A percentile compares a stretch with the other conserved stretches of the same genome.
These are phyloP conservation scores for Hystrix cristata DNA, from an alignment of 2,113 vertebrate species.

Conservation along the genomic window DNA sequence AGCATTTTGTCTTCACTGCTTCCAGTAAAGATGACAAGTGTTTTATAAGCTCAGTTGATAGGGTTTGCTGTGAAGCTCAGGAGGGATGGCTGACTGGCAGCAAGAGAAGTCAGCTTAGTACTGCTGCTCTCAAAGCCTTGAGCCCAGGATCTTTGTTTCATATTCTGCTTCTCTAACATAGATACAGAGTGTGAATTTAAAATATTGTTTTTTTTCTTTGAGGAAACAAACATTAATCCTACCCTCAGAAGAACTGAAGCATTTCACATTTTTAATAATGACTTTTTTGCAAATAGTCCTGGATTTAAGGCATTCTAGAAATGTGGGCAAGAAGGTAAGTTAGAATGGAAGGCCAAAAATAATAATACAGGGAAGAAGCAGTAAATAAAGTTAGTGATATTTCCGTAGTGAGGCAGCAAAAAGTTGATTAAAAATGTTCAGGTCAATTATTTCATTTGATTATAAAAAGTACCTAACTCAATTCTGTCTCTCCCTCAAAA, in stretches of 20 bases:
- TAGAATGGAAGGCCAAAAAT: neutral
- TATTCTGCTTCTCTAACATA: constrained; percentile 39
- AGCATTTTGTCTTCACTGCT: constrained; percentile 39
- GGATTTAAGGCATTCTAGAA: neutral
- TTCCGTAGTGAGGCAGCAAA: neutral
- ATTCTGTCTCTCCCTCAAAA: neutral
- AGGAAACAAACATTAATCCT: neutral
- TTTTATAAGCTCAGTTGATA: neutral
- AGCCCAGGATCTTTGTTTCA: neutral
- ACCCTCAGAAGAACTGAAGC: neutral
- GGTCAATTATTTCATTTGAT: constrained; percentile 6
- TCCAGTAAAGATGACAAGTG: constrained; percentile 34
- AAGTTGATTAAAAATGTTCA: constrained; percentile 13
- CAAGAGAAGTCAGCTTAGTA: neutral
- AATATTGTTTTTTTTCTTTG: neutral
- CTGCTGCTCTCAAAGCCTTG: neutral
- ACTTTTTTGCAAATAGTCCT: neutral
- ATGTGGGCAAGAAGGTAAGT: neutral
- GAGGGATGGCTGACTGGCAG: neutral
- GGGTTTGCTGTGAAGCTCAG: constrained; percentile 31
- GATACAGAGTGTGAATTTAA: neutral
- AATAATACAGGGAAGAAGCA: neutral
- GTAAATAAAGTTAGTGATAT: neutral
- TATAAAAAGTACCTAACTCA: neutral
- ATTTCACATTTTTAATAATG: neutral